phyloP scores from a whole-genome alignment of 2,888 invertebrate species.

The Mesorhabditis spiculigera region DNA sequence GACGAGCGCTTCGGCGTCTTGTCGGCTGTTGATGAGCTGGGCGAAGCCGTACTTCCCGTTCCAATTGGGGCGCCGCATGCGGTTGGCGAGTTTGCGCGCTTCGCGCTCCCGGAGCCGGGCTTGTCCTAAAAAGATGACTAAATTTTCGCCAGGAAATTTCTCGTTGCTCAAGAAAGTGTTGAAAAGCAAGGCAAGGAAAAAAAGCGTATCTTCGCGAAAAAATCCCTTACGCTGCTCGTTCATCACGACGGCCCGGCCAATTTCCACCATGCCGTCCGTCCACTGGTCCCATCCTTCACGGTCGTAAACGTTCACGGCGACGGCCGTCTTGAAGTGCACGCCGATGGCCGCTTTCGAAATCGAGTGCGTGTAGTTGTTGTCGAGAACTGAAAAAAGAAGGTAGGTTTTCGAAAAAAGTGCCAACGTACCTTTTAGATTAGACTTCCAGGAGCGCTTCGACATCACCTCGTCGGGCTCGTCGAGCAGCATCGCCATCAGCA shows the following conservation, averaged over 20 bases:
- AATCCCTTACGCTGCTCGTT: background rate
- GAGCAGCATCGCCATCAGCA: too few relatives aligned
- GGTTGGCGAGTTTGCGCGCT: background rate
- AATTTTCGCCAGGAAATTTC: too few relatives aligned
- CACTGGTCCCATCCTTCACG: background rate
- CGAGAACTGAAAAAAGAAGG: conserved; percentile 2
- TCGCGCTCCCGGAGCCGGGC: background rate
- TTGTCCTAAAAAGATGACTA: background rate
- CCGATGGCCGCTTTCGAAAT: conserved; percentile 1
- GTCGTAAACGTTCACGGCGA: background rate
- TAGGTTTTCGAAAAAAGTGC: background rate
- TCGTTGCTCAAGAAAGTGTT: too few relatives aligned
- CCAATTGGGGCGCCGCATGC: background rate
- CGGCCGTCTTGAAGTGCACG: conserved; percentile 1
- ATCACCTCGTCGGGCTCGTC: background rate
- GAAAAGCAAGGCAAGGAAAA: too few relatives aligned
- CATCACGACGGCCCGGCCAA: background rate
- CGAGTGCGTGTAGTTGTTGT: conserved; percentile 6
- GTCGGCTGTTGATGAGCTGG: background rate
- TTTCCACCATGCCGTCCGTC: background rate
- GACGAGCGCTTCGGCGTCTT: background rate
- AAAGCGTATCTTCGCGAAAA: too few relatives aligned
- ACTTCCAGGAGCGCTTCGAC: background rate
- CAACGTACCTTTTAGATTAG: background rate
- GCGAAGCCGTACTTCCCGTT: conserved; percentile 5